Conservation (phyloP, 2,888 invertebrate genomes). For the Pteria penguin region DNA sequence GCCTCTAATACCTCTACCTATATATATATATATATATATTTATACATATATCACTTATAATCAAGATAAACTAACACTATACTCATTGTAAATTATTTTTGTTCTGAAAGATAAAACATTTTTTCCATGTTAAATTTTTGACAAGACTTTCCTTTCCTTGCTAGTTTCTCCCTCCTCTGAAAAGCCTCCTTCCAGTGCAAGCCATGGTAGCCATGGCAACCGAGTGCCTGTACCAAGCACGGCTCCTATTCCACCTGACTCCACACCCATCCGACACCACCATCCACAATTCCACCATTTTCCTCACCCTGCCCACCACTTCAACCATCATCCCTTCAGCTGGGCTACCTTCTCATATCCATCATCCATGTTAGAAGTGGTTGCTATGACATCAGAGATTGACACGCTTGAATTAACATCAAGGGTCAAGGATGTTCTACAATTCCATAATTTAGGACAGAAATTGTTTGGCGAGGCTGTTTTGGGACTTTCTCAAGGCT, state of each 20-base stretch:
- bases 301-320: constrained; percentile 82
- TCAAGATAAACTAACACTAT: no score
- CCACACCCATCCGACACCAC: constrained; percentile 52
- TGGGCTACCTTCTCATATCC: constrained; percentile 86
- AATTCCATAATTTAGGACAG: constrained; percentile 98
- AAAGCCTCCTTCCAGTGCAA: constrained; percentile 50
- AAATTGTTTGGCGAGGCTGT: constrained; percentile 99
- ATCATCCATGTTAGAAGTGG: constrained; percentile 98
- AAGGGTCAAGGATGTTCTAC: constrained; percentile 96
- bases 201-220: constrained; percentile 40
- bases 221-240: constrained; percentile 45
- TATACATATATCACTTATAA: no score
- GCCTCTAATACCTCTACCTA: no score
- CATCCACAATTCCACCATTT: constrained; percentile 65
- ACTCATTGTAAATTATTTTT: no score
- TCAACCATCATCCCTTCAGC: constrained; percentile 59
- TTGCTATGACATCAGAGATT: constrained; percentile 95
- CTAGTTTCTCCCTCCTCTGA: constrained; percentile 58
- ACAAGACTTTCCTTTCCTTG: constrained; percentile 50
- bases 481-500: constrained; percentile 93
- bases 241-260: constrained; percentile 51
- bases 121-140: no score
- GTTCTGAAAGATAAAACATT: no score
- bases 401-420: constrained; percentile 98
- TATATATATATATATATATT: no score